Percentiles rank a stretch among this genome's conserved stretches.
Conservation (phyloP, 2,888 invertebrate genomes). For the Eilema griseolum region DNA sequence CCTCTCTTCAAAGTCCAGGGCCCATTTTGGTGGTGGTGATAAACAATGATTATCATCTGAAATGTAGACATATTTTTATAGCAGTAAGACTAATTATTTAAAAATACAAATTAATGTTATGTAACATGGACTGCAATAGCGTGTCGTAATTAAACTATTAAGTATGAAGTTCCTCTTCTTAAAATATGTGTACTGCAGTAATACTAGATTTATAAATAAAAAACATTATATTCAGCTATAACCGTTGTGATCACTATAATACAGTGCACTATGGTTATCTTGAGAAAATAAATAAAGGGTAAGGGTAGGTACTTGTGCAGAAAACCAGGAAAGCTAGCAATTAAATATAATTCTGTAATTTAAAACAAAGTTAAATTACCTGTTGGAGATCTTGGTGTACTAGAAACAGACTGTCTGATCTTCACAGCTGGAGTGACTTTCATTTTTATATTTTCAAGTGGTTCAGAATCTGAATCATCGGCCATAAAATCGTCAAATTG, state of each 20-base stretch:
- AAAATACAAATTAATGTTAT: not conserved
- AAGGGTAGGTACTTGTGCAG: too few relatives aligned
- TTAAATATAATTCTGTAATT: not conserved
- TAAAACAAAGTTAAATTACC: constrained; percentile 22
- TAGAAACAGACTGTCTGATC: constrained; percentile 31
- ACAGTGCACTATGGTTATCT: too few relatives aligned
- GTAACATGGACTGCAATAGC: not conserved
- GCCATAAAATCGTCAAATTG: constrained; percentile 63
- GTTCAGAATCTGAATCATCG: constrained; percentile 73
- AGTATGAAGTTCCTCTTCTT: not conserved
- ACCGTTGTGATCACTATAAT: too few relatives aligned
- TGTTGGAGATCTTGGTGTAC: constrained; percentile 34
- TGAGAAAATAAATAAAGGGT: too few relatives aligned
- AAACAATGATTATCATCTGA: constrained; percentile 59
- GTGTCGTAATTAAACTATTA: too few relatives aligned
- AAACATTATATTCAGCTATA: not conserved
- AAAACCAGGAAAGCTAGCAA: not conserved
- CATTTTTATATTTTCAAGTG: constrained; percentile 60
- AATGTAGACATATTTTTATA: not conserved
- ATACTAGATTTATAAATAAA: not conserved
- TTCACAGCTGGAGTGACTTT: constrained; percentile 44
- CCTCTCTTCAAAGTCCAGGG: constrained; percentile 74
- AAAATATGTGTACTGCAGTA: not conserved
- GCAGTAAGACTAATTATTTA: not conserved
- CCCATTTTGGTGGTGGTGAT: constrained; percentile 79